phyloP scores from a whole-genome alignment of 2,888 invertebrate species.

The Polylopha cassiicola region DNA sequence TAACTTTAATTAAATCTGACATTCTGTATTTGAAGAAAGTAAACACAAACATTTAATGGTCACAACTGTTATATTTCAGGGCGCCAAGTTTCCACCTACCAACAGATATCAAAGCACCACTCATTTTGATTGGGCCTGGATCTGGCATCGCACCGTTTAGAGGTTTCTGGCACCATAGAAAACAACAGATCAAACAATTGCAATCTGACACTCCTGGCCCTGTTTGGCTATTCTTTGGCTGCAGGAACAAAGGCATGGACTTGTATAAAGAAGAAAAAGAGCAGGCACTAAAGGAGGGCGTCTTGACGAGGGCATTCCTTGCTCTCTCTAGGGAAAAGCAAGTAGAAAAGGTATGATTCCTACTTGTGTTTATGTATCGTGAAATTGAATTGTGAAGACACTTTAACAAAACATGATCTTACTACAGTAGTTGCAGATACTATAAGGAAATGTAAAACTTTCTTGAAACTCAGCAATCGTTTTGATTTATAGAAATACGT shows the following conservation, averaged over 20 bases:
- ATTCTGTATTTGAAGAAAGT: neutral
- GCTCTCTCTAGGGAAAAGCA: conserved; percentile 88
- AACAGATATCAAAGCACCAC: conserved; percentile 82
- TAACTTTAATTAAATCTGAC: neutral
- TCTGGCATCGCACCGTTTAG: conserved; percentile 97
- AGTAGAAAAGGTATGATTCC: conserved; percentile 83
- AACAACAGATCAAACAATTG: conserved; percentile 41
- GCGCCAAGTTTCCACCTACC: conserved; percentile 93
- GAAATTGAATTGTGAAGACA: too few relatives aligned
- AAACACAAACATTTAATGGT: too few relatives aligned
- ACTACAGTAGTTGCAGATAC: too few relatives aligned
- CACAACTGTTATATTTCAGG: conserved; percentile 70
- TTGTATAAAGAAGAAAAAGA: conserved; percentile 89
- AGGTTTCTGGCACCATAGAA: conserved; percentile 93
- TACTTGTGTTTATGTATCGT: too few relatives aligned
- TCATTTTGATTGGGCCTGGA: conserved; percentile 92
- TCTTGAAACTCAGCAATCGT: neutral
- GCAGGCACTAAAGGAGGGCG: conserved; percentile 80
- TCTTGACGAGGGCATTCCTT: conserved; percentile 84
- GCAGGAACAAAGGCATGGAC: conserved; percentile 86
- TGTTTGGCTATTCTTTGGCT: conserved; percentile 92
- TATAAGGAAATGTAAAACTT: too few relatives aligned
- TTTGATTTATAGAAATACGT: conserved; percentile 87
- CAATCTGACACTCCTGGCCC: conserved; percentile 43
- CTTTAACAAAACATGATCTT: too few relatives aligned